A percentile compares a stretch with the other conserved stretches of the same genome.
Evolutionary conservation across 2,113 vertebrate species (phyloP).

Genomic region (Pygoscelis antarcticus): DNA sequence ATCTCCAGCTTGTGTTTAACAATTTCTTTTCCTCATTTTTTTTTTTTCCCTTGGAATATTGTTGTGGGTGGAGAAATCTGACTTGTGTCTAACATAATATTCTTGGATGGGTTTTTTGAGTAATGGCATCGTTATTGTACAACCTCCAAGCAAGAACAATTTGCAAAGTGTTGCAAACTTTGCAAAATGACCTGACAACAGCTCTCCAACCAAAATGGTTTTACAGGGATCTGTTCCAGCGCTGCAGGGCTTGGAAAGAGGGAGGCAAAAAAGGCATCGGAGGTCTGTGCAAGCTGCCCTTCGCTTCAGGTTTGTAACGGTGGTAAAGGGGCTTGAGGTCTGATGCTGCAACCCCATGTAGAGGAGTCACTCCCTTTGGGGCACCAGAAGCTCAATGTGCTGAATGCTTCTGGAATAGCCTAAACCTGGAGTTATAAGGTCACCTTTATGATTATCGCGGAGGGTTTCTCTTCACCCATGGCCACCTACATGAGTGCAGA

Average conservation of each 20-base stretch:
- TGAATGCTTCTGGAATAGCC: not conserved
- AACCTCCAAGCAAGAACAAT: conserved; percentile 53
- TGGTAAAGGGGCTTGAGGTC: not conserved
- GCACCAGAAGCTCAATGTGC: not conserved
- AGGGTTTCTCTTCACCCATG: not conserved
- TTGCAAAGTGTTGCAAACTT: conserved; percentile 47
- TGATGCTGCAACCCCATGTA: fast-evolving
- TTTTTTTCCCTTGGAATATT: not conserved
- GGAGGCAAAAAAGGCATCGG: not conserved
- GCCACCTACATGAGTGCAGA: not conserved
- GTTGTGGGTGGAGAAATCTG: not conserved
- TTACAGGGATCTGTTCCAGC: conserved; percentile 24
- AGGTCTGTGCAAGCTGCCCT: not conserved
- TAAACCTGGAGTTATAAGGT: not conserved
- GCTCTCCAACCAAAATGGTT: conserved; percentile 25
- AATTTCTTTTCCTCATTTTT: not conserved
- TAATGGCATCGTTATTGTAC: not conserved
- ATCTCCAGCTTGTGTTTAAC: not conserved
- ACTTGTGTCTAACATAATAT: not conserved
- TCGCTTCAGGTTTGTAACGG: not conserved
- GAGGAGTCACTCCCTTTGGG: not conserved
- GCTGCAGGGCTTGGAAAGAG: not conserved
- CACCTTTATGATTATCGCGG: not conserved
- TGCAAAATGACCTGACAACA: conserved; percentile 44
- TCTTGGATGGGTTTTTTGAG: not conserved